These are phyloP conservation scores for Caradrina kadenii DNA, from an alignment of 2,888 invertebrate species.

Conservation along the genomic window DNA sequence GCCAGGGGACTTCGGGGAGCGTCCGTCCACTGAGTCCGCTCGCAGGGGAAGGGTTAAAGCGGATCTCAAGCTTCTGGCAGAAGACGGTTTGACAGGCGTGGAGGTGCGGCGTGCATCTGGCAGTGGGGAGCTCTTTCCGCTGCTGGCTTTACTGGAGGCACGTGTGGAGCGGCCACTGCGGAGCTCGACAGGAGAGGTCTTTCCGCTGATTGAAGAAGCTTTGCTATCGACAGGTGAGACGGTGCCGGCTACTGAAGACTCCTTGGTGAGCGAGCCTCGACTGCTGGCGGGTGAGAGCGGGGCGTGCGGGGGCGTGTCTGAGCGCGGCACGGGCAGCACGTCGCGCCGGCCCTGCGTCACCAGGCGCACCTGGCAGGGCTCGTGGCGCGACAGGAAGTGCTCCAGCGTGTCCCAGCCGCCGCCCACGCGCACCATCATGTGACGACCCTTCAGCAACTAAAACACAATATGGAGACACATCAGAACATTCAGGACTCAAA, in stretches of 20 bases:
- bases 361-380: slow-evolving; percentile 94
- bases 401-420: slow-evolving; percentile 98
- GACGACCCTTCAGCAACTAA: slow-evolving; percentile 96
- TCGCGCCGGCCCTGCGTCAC: slow-evolving; percentile 84
- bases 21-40: slow-evolving; percentile 66
- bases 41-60: slow-evolving; percentile 80
- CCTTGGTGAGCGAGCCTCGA: slow-evolving; percentile 69
- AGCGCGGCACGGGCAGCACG: slow-evolving; percentile 77
- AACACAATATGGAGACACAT: slow-evolving; percentile 34
- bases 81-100: slow-evolving; percentile 72
- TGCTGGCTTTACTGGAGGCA: slow-evolving; percentile 69
- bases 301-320: slow-evolving; percentile 16
- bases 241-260: slow-evolving; percentile 70
- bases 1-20: slow-evolving; percentile 59
- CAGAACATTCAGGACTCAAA: neutral
- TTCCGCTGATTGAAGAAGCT: slow-evolving; percentile 78
- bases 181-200: slow-evolving; percentile 72
- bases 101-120: slow-evolving; percentile 72
- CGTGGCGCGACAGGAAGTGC: slow-evolving; percentile 96
- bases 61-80: slow-evolving; percentile 65
- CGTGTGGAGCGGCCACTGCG: slow-evolving; percentile 67
- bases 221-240: slow-evolving; percentile 79
- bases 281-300: slow-evolving; percentile 72
- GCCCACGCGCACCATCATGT: slow-evolving; percentile 98
- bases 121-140: slow-evolving; percentile 73